Evolutionary conservation across 2,888 invertebrate genomes (phyloP).

Genomic region (Augochlorella aurata): DNA sequence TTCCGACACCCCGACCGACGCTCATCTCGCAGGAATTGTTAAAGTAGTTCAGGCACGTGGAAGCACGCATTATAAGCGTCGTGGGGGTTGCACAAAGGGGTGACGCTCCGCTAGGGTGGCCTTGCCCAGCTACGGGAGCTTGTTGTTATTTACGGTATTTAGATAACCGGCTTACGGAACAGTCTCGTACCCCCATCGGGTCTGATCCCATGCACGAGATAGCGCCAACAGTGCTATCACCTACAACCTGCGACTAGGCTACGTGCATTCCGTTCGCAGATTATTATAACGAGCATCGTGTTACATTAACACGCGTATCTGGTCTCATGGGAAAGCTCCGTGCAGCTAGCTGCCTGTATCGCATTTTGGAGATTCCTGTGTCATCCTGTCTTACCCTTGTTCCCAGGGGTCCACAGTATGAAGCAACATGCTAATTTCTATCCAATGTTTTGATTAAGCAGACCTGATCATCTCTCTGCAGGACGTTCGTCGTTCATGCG

Average conservation of each 20-base stretch:
- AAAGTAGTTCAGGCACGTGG: conserved; percentile 39
- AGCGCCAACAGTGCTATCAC: conserved; percentile 70
- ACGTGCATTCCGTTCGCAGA: conserved; percentile 75
- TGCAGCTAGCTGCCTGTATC: conserved; percentile 40
- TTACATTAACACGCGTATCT: conserved; percentile 79
- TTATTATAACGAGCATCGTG: conserved; percentile 80
- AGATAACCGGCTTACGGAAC: conserved; percentile 81
- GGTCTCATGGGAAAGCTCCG: conserved; percentile 69
- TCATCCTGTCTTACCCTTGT: conserved; percentile 9
- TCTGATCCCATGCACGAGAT: conserved; percentile 79
- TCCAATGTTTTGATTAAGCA: not conserved
- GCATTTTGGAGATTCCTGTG: conserved; percentile 25
- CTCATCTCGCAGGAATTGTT: conserved; percentile 43
- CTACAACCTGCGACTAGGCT: conserved; percentile 64
- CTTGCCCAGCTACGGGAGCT: conserved; percentile 58
- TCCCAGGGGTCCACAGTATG: not conserved
- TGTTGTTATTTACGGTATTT: conserved; percentile 82
- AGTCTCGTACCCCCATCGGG: conserved; percentile 77
- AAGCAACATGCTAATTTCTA: conserved; percentile 12
- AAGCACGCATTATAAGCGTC: conserved; percentile 34
- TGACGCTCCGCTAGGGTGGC: conserved; percentile 43
- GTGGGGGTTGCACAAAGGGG: conserved; percentile 48
- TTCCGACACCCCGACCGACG: conserved; percentile 7
- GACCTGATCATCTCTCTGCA: not conserved
- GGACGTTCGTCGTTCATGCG: too few species aligned